phyloP scores from a whole-genome alignment of 2,797 vertebrate species.

The Thaleichthys pacificus region DNA sequence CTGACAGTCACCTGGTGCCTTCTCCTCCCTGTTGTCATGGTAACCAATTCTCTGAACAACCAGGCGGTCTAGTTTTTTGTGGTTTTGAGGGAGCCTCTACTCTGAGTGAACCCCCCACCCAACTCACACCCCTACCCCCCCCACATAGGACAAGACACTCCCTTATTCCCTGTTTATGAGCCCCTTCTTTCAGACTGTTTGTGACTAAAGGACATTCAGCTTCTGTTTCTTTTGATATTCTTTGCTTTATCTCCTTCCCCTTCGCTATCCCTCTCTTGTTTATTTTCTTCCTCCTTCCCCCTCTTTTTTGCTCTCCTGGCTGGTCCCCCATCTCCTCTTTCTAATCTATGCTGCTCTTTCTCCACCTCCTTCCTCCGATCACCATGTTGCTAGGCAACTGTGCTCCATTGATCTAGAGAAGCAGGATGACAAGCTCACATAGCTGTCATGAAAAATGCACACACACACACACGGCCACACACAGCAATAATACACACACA shows the following conservation, averaged over 20 bases:
- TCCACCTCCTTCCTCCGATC: constrained; percentile 65
- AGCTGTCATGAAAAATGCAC: constrained; percentile 68
- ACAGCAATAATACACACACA: constrained; percentile 34
- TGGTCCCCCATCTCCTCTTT: constrained; percentile 55
- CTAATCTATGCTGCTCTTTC: constrained; percentile 55
- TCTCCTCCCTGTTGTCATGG: constrained; percentile 10
- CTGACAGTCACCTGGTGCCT: constrained; percentile 69
- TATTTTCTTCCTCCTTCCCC: constrained; percentile 57
- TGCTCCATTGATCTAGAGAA: constrained; percentile 79
- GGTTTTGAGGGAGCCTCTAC: constrained; percentile 3
- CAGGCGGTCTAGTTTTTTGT: not conserved
- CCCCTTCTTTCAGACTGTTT: constrained; percentile 33
- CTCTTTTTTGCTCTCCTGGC: constrained; percentile 47
- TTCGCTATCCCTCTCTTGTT: constrained; percentile 49
- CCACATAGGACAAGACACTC: not conserved
- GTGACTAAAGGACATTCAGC: constrained; percentile 19
- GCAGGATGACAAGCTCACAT: constrained; percentile 77
- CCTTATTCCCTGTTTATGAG: no score
- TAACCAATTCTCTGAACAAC: not conserved
- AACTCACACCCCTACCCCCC: constrained; percentile 33
- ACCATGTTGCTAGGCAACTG: constrained; percentile 82
- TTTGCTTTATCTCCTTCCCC: constrained; percentile 38
- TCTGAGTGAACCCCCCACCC: constrained; percentile 14
- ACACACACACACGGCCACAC: constrained; percentile 34
- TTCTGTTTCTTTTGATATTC: constrained; percentile 42